Percentiles rank a stretch among this genome's conserved stretches.
These are phyloP conservation scores for Oncopodura yosiiana DNA, from an alignment of 1,140 invertebrate species.

Conservation along the genomic window DNA sequence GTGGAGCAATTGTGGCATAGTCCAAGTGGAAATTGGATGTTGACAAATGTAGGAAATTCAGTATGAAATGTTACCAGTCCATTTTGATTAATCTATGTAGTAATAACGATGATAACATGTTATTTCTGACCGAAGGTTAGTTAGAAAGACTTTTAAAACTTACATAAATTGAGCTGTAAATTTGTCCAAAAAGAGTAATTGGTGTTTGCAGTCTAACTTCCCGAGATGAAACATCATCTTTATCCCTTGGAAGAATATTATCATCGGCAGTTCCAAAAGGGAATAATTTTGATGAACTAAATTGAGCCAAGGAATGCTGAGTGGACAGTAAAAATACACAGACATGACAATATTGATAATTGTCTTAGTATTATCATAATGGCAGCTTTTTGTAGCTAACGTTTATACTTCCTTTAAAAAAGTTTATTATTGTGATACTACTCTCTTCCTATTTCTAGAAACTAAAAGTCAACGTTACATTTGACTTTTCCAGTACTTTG, in stretches of 20 bases:
- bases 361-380: no score
- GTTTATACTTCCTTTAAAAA: not conserved
- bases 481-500: not conserved
- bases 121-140: not conserved
- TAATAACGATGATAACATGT: slow-evolving; percentile 9
- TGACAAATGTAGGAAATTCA: slow-evolving; percentile 71
- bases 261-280: slow-evolving; percentile 25
- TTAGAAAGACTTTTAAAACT: slow-evolving; percentile 43
- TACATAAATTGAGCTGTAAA: slow-evolving; percentile 61
- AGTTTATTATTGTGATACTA: not conserved
- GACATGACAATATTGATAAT: no score
- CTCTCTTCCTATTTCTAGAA: not conserved
- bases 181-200: slow-evolving; percentile 59
- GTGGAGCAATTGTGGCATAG: slow-evolving; percentile 77
- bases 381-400: not conserved
- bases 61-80: slow-evolving; percentile 81
- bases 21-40: slow-evolving; percentile 80
- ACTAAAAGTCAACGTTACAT: not conserved
- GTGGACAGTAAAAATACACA: not conserved
- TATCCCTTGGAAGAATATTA: slow-evolving; percentile 21
- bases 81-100: slow-evolving; percentile 75
- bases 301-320: not conserved
- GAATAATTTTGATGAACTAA: not conserved
- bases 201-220: slow-evolving; percentile 50
- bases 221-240: slow-evolving; percentile 42